Evolutionary conservation across 2,888 invertebrate genomes (phyloP).

Genomic region (Phengaris arion): DNA sequence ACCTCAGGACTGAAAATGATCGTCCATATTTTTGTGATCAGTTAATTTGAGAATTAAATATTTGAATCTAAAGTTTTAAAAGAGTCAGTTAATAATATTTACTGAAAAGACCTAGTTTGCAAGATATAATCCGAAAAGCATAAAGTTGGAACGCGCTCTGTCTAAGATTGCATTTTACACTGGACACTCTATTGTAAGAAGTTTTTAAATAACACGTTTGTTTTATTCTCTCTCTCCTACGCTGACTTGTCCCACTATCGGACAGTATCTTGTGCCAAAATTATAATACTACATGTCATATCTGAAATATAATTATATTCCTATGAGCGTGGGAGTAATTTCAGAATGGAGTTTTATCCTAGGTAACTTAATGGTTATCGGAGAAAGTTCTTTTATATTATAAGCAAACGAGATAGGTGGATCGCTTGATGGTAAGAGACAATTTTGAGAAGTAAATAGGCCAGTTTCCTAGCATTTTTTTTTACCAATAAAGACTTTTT

Average conservation of each 20-base stretch:
- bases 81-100: background rate
- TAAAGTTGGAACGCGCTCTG: conserved; percentile 24
- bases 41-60: background rate
- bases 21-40: background rate
- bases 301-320: conserved; percentile 51
- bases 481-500: too few relatives aligned
- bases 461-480: too few relatives aligned
- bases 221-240: conserved; percentile 34
- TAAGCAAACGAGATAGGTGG: background rate
- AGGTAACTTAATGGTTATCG: background rate
- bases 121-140: conserved; percentile 12
- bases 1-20: background rate
- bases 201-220: conserved; percentile 30
- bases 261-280: conserved; percentile 44
- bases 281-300: conserved; percentile 48
- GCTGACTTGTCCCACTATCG: conserved; percentile 35
- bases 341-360: conserved; percentile 66
- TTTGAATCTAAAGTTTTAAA: background rate
- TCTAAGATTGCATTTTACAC: conserved; percentile 17
- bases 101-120: conserved; percentile 1
- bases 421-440: too few relatives aligned
- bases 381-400: background rate
- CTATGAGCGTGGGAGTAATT: conserved; percentile 58
- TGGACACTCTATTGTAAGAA: conserved; percentile 28
- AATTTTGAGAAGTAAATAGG: too few relatives aligned